Evolutionary conservation across 2,797 vertebrate genomes (phyloP).

Genomic region (Acanthurus leucopareius): DNA sequence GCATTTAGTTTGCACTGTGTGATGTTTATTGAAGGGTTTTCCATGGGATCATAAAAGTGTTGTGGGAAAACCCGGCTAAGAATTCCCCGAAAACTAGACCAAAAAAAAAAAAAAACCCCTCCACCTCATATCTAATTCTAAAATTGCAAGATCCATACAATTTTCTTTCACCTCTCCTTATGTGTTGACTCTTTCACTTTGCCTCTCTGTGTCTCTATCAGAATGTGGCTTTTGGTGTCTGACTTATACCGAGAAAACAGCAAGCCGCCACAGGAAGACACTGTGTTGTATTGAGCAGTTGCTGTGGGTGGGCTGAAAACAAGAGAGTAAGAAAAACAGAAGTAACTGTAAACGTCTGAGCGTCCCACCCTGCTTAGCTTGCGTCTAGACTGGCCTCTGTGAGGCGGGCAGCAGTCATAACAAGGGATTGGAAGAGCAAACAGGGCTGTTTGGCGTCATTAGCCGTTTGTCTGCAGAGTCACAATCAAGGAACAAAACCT

Average conservation of each 20-base stretch:
- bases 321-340: conserved; percentile 71
- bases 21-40: conserved; percentile 39
- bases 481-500: conserved; percentile 64
- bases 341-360: conserved; percentile 78
- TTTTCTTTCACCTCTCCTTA: conserved; percentile 29
- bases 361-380: conserved; percentile 82
- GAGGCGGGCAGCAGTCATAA: conserved; percentile 73
- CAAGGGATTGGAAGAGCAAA: conserved; percentile 78
- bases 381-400: conserved; percentile 77
- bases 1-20: conserved; percentile 4
- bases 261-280: conserved; percentile 76
- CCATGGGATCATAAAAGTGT: conserved; percentile 43
- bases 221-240: conserved; percentile 69
- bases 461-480: conserved; percentile 52
- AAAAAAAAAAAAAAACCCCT: conserved; percentile 51
- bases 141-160: conserved; percentile 55
- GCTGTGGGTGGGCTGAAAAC: conserved; percentile 80
- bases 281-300: conserved; percentile 63
- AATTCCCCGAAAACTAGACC: conserved; percentile 52
- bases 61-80: conserved; percentile 69
- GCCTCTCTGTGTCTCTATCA: conserved; percentile 43
- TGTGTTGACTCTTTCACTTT: conserved; percentile 50
- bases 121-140: conserved; percentile 56
- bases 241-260: conserved; percentile 75
- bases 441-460: conserved; percentile 60